Evolutionary conservation across 2,888 invertebrate species (phyloP).

Genomic region (Brachynemurus nebulosus): DNA sequence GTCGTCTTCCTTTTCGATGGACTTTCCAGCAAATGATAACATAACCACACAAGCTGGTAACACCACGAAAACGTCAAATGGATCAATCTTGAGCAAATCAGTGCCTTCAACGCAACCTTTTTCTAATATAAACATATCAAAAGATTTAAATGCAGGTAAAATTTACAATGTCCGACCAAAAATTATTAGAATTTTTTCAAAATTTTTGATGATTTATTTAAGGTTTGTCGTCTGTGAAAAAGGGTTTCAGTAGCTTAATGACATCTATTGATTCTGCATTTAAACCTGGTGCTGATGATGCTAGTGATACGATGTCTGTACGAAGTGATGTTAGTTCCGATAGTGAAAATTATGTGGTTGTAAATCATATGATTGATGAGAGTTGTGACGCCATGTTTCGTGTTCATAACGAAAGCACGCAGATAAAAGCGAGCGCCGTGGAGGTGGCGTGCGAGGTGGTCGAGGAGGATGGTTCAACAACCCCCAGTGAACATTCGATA

Average conservation of each 20-base stretch:
- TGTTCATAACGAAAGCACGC: constrained; percentile 23
- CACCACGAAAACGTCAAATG: constrained; percentile 14
- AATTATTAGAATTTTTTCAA: background rate
- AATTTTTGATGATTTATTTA: constrained; percentile 13
- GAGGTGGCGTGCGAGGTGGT: constrained; percentile 81
- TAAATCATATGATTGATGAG: constrained; percentile 47
- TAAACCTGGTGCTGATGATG: constrained; percentile 59
- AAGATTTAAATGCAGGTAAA: constrained; percentile 38
- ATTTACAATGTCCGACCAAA: background rate
- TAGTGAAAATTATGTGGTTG: constrained; percentile 71
- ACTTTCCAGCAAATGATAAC: constrained; percentile 22
- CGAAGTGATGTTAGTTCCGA: constrained; percentile 78
- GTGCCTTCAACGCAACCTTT: constrained; percentile 16
- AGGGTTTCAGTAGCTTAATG: constrained; percentile 69
- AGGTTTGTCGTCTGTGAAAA: constrained; percentile 66
- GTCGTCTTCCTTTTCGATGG: constrained; percentile 29
- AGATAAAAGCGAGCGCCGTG: constrained; percentile 32
- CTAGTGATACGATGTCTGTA: constrained; percentile 59
- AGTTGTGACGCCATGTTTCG: constrained; percentile 58
- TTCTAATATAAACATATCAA: constrained; percentile 25
- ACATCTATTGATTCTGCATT: constrained; percentile 73
- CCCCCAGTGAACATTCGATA: constrained; percentile 71
- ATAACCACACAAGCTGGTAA: constrained; percentile 12
- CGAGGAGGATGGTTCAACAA: constrained; percentile 54
- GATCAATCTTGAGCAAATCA: constrained; percentile 14